phyloP scores from a whole-genome alignment of 1,140 invertebrate genomes.

The Nymphalis io region DNA sequence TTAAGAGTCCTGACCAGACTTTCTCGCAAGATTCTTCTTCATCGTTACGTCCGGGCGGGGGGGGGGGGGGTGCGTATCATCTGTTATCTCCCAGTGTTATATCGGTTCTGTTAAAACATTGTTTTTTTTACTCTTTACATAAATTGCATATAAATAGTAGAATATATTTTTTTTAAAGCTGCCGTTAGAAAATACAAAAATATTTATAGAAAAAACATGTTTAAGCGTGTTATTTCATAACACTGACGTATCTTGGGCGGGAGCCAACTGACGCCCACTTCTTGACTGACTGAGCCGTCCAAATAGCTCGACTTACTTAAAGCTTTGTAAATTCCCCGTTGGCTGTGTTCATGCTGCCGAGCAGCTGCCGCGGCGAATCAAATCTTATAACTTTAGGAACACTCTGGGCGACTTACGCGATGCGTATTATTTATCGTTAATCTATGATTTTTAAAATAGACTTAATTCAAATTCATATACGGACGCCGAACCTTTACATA shows the following conservation, averaged over 20 bases:
- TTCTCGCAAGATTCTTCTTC: no score
- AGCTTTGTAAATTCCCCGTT: not conserved
- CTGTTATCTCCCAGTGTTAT: no score
- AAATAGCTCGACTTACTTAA: conserved; percentile 8
- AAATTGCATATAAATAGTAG: no score
- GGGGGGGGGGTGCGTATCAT: no score
- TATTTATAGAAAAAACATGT: conserved; percentile 23
- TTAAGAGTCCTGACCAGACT: no score
- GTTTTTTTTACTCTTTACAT: no score
- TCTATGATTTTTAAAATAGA: not conserved
- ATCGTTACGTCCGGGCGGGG: no score
- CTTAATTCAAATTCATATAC: no score
- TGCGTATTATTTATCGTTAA: not conserved
- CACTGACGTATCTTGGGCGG: conserved; percentile 14
- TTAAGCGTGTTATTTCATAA: conserved; percentile 24
- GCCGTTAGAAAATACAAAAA: not conserved
- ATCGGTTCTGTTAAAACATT: no score
- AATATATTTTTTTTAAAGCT: not conserved
- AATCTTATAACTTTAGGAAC: not conserved
- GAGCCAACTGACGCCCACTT: conserved; percentile 6
- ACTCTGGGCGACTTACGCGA: not conserved
- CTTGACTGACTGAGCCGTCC: not conserved
- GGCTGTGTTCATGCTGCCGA: not conserved
- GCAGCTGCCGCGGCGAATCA: conserved; percentile 13
- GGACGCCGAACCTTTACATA: no score